Conservation (phyloP, 2,888 invertebrate genomes). For the Cinara cedri region DNA sequence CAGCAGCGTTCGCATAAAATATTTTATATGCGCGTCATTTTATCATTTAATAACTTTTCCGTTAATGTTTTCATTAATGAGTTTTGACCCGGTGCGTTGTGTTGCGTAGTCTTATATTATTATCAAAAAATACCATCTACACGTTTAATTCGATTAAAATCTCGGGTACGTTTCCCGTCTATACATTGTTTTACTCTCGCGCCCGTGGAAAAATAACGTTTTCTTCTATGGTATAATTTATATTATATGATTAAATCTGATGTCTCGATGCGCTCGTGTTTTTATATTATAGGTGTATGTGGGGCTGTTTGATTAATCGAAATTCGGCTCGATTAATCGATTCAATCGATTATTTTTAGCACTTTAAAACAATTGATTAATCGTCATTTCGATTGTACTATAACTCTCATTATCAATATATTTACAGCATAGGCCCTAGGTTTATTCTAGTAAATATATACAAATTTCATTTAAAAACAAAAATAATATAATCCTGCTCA, state of each 20-base stretch:
- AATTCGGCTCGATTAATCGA: too few species aligned
- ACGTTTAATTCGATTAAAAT: constrained; percentile 6
- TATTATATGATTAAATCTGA: too few species aligned
- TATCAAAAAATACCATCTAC: constrained; percentile 15
- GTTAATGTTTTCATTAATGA: constrained; percentile 46
- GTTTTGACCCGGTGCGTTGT: not conserved
- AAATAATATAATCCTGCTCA: too few species aligned
- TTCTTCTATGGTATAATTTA: not conserved
- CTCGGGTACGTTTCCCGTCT: not conserved
- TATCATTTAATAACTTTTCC: constrained; percentile 34
- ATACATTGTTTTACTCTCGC: not conserved
- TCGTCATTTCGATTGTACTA: too few species aligned
- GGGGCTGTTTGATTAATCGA: too few species aligned
- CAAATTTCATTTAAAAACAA: too few species aligned
- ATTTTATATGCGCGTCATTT: constrained; percentile 10
- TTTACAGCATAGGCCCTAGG: too few species aligned
- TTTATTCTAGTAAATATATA: too few species aligned
- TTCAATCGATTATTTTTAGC: too few species aligned
- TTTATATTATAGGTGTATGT: too few species aligned
- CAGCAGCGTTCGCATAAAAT: constrained; percentile 10
- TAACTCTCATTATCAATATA: too few species aligned
- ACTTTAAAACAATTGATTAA: too few species aligned
- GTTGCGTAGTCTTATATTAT: not conserved
- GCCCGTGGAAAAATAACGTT: constrained; percentile 1
- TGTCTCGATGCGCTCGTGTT: not conserved